Percentiles rank a stretch among this genome's conserved stretches.
Conservation (phyloP, 2,888 invertebrate genomes). For the Thereva unica region DNA sequence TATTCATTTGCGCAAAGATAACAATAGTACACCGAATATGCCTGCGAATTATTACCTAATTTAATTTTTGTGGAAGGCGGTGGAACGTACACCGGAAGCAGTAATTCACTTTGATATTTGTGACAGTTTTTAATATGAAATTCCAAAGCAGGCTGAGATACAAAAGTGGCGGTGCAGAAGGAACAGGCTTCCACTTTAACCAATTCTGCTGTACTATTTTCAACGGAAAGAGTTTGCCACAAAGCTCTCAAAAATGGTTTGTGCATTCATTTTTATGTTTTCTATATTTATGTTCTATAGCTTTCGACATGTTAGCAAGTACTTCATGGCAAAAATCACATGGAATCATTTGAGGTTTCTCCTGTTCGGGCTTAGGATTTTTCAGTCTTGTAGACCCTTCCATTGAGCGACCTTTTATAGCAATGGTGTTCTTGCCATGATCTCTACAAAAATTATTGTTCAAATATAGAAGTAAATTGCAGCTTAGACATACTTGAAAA, state of each 20-base stretch:
- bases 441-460: conserved; percentile 57
- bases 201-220: conserved; percentile 56
- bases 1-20: conserved; percentile 70
- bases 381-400: conserved; percentile 49
- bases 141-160: conserved; percentile 33
- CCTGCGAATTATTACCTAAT: conserved; percentile 60
- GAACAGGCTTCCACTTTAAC: background rate
- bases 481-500: conserved; percentile 32
- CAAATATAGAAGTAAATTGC: background rate
- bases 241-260: conserved; percentile 69
- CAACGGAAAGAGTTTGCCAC: conserved; percentile 71
- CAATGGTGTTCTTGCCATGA: conserved; percentile 67
- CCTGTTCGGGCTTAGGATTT: conserved; percentile 48
- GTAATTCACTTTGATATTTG: conserved; percentile 47
- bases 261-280: conserved; percentile 66
- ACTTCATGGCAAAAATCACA: conserved; percentile 67
- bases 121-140: conserved; percentile 40
- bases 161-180: conserved; percentile 37
- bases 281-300: conserved; percentile 70
- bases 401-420: conserved; percentile 55
- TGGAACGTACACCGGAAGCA: conserved; percentile 59
- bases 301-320: conserved; percentile 65
- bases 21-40: conserved; percentile 61
- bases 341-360: conserved; percentile 54
- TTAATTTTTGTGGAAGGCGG: conserved; percentile 62